Base-by-base conservation (phyloP, 2,113 vertebrate species). In the Microtus montanus region DNA sequence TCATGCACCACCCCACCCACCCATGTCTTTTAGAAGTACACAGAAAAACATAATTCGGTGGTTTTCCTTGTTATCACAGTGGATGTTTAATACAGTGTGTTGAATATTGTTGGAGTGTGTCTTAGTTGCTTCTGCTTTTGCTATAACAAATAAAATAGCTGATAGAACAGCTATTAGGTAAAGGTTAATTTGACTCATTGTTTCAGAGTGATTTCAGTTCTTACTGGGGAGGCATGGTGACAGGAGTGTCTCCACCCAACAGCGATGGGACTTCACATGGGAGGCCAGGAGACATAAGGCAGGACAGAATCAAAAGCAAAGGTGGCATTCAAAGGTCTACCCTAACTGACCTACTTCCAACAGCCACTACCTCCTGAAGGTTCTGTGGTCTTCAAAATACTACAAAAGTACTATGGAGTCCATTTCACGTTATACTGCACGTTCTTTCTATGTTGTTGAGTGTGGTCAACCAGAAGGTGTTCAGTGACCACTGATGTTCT, bases 401-500 rank as follows among this genome's bases (percentile, higher is more conserved):
- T 33, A 8, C 30, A 54, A 17, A 19, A 58, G 54, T 1, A 58
- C 54, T 58, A 41, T 7, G 28, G 41, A 66, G 17, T 47, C 6
- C 41, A 68, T 49, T 86, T 47, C 44, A 95, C n/a, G 49, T 90
- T 83, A 30, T 70, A 90, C 13, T 38, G 47, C 41, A 66, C 80
- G 5, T 87, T 91, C 8, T 93, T 93, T 96, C 75, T 97, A 2
- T 12, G 30, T 87, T 93, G 17, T 38, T 89, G 35, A 79, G 10
- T 79, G 66, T 95, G 33, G 22, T 93, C 82, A 88, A 17, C 68
- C 54, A 89, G 92, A 93, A 94, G 64, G 44, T 94, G 14, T 24
- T 93, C 71, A 90, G 5, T 91, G 68, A 93, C 38, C 84, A 1
- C 78, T 96, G 75, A 58, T 80, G 91, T 89, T 30, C 75, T 77